Conservation (phyloP, 2,888 invertebrate genomes). For the Diarsia rubi region DNA sequence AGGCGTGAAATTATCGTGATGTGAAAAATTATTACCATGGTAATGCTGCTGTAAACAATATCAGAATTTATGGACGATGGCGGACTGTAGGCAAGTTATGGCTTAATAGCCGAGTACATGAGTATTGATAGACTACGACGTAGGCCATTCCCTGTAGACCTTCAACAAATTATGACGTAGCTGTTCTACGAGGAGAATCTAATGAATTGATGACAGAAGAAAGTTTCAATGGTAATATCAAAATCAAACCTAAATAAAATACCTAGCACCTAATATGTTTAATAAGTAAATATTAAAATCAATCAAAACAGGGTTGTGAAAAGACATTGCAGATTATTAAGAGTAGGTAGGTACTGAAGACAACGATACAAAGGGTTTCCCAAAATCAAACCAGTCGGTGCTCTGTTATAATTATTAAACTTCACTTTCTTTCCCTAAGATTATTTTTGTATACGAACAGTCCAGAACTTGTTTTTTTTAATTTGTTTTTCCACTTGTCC, state of each 20-base stretch:
- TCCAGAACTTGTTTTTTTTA: no score
- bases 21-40: background rate
- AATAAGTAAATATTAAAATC: background rate
- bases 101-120: no score
- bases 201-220: background rate
- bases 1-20: background rate
- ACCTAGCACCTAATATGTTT: background rate
- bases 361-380: background rate
- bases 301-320: background rate
- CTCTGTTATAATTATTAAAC: background rate
- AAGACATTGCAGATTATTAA: background rate
- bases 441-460: no score
- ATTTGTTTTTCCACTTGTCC: no score
- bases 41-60: background rate
- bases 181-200: background rate
- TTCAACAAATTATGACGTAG: background rate
- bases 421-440: background rate
- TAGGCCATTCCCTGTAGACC: background rate
- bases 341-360: background rate
- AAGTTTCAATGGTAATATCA: background rate
- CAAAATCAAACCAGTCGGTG: background rate
- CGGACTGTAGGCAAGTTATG: background rate
- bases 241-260: background rate
- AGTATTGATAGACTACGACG: background rate
- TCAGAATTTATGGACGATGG: background rate